phyloP scores from a whole-genome alignment of 1,140 invertebrate genomes.

The Xylocopa sonorina region DNA sequence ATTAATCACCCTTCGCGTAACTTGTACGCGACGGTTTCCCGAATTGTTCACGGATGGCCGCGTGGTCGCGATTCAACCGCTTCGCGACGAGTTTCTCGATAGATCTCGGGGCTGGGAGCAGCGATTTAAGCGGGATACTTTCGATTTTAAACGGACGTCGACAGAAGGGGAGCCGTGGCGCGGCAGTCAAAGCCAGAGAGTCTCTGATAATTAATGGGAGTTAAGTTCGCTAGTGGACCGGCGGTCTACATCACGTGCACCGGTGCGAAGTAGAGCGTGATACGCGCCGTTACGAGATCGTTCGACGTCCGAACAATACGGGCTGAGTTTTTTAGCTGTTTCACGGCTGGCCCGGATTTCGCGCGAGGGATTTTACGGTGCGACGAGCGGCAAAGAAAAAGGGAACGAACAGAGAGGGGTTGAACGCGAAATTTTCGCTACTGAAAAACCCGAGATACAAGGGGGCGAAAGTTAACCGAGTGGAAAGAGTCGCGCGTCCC shows the following conservation, averaged over 20 bases:
- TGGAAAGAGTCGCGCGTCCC: conserved; percentile 1
- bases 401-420: neutral
- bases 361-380: conserved; percentile 2
- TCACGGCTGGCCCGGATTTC: conserved; percentile 4
- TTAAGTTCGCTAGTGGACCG: conserved; percentile 5
- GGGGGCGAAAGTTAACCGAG: conserved; percentile 9
- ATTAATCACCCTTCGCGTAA: conserved; percentile 8
- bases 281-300: neutral
- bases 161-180: too few relatives aligned
- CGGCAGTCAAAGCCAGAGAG: neutral
- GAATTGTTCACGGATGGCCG: neutral
- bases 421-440: neutral
- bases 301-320: conserved; percentile 6
- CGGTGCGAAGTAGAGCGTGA: neutral
- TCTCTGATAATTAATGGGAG: conserved; percentile 17
- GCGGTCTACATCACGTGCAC: neutral
- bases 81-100: too few relatives aligned
- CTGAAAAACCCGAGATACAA: neutral
- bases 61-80: neutral
- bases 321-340: neutral
- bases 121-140: too few relatives aligned
- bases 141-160: too few relatives aligned
- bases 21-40: neutral
- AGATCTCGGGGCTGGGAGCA: neutral
- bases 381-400: neutral